These are phyloP conservation scores for Neoascia interrupta DNA, from an alignment of 2,888 invertebrate genomes.

Conservation along the genomic window DNA sequence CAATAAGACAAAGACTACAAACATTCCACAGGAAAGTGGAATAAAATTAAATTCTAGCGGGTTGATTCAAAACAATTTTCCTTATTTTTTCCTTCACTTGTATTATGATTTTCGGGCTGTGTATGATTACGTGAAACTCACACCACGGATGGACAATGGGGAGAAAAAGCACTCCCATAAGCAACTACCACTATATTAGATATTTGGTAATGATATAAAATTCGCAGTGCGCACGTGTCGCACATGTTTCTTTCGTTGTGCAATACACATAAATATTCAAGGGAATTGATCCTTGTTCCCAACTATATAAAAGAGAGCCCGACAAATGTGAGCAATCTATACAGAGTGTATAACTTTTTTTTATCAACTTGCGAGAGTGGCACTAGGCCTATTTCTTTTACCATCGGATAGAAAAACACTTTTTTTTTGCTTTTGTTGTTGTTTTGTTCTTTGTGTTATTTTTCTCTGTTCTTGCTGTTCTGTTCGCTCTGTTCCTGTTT, in stretches of 20 bases:
- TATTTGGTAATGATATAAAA: conserved; percentile 35
- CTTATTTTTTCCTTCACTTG: not conserved
- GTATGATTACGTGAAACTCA: conserved; percentile 44
- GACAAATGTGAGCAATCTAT: conserved; percentile 9
- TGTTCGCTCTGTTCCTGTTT: conserved; percentile 49
- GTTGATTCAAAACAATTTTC: conserved; percentile 6
- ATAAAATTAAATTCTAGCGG: not conserved
- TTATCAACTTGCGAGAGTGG: conserved; percentile 23
- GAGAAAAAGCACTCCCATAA: conserved; percentile 15
- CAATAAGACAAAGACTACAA: not conserved
- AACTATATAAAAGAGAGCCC: not conserved
- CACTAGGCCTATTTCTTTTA: conserved; percentile 19
- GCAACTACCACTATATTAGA: conserved; percentile 23
- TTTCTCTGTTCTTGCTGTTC: conserved; percentile 11
- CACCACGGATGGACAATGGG: conserved; percentile 24
- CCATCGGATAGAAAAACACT: conserved; percentile 20
- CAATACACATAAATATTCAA: conserved; percentile 56
- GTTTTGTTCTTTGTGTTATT: conserved; percentile 31
- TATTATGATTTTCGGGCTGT: too few relatives aligned
- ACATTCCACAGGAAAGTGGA: not conserved
- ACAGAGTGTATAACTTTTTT: conserved; percentile 24
- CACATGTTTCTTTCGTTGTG: conserved; percentile 55
- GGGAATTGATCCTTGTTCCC: conserved; percentile 55
- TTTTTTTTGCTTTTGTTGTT: conserved; percentile 31
- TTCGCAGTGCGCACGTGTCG: conserved; percentile 65